A percentile compares a stretch with the other conserved stretches of the same genome.
Evolutionary conservation across 2,113 vertebrate genomes (phyloP).

Genomic region (Psilopsiagon aurifrons): DNA sequence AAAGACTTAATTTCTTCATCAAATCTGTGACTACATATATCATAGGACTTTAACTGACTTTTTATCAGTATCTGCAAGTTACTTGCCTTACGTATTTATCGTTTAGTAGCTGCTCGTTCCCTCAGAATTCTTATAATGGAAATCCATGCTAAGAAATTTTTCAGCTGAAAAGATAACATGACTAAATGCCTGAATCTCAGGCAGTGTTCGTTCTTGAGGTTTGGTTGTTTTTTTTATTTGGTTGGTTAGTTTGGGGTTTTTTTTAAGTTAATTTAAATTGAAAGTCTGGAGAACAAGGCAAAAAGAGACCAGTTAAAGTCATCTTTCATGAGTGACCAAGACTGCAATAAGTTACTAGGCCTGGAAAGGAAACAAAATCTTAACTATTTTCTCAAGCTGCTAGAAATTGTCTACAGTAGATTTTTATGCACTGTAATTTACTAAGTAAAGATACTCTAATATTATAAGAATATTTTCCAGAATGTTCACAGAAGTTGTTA

Average conservation of each 20-base stretch:
- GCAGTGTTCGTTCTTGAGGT: neutral
- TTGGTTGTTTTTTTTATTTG: neutral
- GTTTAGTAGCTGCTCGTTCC: neutral
- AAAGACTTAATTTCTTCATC: neutral
- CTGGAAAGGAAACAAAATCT: neutral
- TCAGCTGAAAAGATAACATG: neutral
- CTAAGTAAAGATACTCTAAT: neutral
- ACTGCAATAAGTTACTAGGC: neutral
- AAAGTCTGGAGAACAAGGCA: neutral
- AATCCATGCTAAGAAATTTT: neutral
- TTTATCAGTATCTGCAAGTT: neutral
- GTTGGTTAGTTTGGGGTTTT: fast-evolving
- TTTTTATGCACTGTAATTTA: neutral
- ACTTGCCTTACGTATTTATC: neutral
- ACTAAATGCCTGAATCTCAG: neutral
- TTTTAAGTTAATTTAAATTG: neutral
- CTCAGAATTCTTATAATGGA: neutral
- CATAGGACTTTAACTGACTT: neutral
- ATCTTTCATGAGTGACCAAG: neutral
- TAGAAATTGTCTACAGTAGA: neutral
- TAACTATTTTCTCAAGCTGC: neutral
- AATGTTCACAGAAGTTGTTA: neutral
- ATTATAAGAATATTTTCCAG: neutral
- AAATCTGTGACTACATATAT: neutral
- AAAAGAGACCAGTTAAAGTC: neutral